Percentiles rank a stretch among this genome's conserved stretches.
Evolutionary conservation across 2,888 invertebrate genomes (phyloP).

Genomic region (Tinea semifulvella): DNA sequence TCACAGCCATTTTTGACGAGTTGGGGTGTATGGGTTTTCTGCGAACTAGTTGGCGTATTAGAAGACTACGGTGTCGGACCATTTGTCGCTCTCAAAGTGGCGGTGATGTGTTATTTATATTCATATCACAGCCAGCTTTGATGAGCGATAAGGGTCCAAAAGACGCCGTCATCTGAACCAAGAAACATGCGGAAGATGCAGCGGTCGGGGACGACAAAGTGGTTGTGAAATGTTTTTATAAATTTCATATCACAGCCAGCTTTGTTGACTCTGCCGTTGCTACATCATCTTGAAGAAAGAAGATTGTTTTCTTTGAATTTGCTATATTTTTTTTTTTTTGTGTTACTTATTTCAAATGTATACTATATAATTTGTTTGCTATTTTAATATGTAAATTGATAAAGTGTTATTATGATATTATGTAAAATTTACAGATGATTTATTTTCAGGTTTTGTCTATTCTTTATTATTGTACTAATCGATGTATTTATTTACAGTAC

Average conservation of each 20-base stretch:
- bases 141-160: slow-evolving; percentile 73
- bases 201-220: slow-evolving; percentile 73
- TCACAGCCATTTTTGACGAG: slow-evolving; percentile 98
- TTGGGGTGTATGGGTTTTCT: slow-evolving; percentile 65
- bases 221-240: slow-evolving; percentile 79
- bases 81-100: slow-evolving; percentile 87
- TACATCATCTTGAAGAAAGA: too few relatives aligned
- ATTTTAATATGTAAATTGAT: too few relatives aligned
- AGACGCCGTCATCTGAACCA: not conserved
- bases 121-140: slow-evolving; percentile 99
- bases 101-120: slow-evolving; percentile 77
- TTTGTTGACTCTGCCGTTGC: slow-evolving; percentile 82
- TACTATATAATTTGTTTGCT: too few relatives aligned
- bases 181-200: not conserved
- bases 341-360: too few relatives aligned
- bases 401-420: too few relatives aligned
- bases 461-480: too few relatives aligned
- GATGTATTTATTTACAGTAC: too few relatives aligned
- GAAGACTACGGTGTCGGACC: slow-evolving; percentile 17
- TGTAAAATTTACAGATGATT: too few relatives aligned
- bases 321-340: too few relatives aligned
- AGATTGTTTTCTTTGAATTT: too few relatives aligned
- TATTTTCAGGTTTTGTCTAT: too few relatives aligned
- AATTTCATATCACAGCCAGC: slow-evolving; percentile 98
- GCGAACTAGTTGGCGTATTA: not conserved